phyloP scores from a whole-genome alignment of 2,113 vertebrate species.

The Esox niger region DNA sequence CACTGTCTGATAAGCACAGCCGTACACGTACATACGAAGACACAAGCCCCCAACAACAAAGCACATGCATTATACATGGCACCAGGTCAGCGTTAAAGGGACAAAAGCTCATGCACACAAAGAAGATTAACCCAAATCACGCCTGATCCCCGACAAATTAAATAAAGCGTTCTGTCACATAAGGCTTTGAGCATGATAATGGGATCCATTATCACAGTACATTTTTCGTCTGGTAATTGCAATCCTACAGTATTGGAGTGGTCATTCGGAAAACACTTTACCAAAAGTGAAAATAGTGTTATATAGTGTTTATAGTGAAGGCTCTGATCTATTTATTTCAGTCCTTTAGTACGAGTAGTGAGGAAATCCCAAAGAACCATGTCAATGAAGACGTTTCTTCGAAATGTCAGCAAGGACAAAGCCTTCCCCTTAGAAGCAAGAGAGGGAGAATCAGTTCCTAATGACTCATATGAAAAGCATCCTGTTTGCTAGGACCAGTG shows the following conservation, averaged over 20 bases:
- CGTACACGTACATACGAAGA: slow-evolving; percentile 33
- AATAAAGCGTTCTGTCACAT: not conserved
- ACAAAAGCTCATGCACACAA: not conserved
- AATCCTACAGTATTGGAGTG: not conserved
- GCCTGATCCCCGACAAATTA: not conserved
- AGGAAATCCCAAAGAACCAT: not conserved
- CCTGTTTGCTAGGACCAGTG: not conserved
- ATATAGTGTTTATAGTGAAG: too few species aligned
- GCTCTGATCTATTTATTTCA: not conserved
- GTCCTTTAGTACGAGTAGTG: not conserved
- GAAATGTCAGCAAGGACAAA: not conserved
- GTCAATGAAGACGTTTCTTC: not conserved
- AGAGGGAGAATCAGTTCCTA: slow-evolving; percentile 7
- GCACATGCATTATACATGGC: slow-evolving; percentile 62
- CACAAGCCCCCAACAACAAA: slow-evolving; percentile 71
- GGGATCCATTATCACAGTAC: not conserved
- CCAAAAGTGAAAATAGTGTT: not conserved
- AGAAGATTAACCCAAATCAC: slow-evolving; percentile 12
- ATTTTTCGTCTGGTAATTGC: not conserved
- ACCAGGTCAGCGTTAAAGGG: slow-evolving; percentile 7
- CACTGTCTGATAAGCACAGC: slow-evolving; percentile 84
- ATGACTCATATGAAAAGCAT: slow-evolving; percentile 3
- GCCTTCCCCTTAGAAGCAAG: not conserved
- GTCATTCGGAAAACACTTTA: not conserved
- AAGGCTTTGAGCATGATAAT: not conserved